Evolutionary conservation across 2,797 vertebrate genomes (phyloP), one percentile per base, ranked within the genome.

Genomic region (Cyclura pinguis): DNA sequence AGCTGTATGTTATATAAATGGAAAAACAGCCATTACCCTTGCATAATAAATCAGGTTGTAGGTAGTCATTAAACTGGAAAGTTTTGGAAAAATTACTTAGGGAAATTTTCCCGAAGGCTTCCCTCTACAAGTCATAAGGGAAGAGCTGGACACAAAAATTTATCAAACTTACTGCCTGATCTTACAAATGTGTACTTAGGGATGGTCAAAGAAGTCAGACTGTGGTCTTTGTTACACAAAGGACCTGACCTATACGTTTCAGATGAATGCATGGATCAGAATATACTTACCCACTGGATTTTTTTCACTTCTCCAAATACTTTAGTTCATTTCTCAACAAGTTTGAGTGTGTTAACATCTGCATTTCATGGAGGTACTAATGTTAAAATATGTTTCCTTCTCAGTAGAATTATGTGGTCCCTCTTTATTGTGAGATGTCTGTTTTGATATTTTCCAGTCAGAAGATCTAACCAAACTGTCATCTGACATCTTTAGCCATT

Each of bases 31-130:
- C 74, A 85, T 85, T 85, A 87, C 76, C 35, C 18, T 62, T 87
- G 86, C 59, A 57, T 85, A 89, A 80, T 85, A 85, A 90, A 90
- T 90, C 76, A 80, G 76, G 27, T 12, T 59, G 24, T 29, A 85
- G 64, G 84, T 90, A 85, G 85, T 80, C 83, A 89, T 72, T 85
- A 80, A 69, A 64, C 7, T 64, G 62, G 72, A 76, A 20, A 64
- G 73, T 77, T 89, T 77, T 86, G 27, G 85, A 72, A 72, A 35
- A 38, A 59, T 59, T 76, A 57, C 59, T 64, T 52, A 84, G 47
- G 78, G 78, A 76, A 32, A 42, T 69, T 50, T 78, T 81, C 29
- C 18, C 3, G n/a, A 29, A 57, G 16, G 32, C 20, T 22, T 73
- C 38, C 6, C 47, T 57, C 32, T 10, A n/a, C 50, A 77, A 59